phyloP scores from a whole-genome alignment of 2,888 invertebrate species.

The Luperina testacea region DNA sequence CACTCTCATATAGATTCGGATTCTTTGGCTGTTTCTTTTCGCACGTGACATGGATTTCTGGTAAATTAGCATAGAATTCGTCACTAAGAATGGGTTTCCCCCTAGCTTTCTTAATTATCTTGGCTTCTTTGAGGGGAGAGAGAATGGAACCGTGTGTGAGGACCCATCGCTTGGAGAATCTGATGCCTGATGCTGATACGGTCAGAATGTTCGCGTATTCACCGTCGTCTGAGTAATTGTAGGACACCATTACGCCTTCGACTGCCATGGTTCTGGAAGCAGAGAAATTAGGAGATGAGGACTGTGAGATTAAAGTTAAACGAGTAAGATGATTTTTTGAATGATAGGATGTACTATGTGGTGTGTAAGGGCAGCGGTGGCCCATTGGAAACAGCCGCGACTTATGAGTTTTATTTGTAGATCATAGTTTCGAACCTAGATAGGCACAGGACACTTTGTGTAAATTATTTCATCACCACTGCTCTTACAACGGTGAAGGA shows the following conservation, averaged over 20 bases:
- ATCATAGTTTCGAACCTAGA: not conserved
- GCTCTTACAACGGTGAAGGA: not conserved
- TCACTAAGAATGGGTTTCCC: constrained; percentile 84
- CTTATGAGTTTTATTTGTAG: not conserved
- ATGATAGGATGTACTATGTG: not conserved
- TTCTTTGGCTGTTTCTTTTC: constrained; percentile 76
- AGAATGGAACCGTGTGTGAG: constrained; percentile 89
- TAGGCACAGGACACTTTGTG: not conserved
- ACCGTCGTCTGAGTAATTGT: constrained; percentile 83
- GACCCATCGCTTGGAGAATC: constrained; percentile 88
- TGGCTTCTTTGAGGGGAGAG: constrained; percentile 84
- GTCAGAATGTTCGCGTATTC: constrained; percentile 87
- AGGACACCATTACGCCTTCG: constrained; percentile 88
- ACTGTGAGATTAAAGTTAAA: not conserved
- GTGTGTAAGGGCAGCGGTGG: not conserved
- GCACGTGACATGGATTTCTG: constrained; percentile 86
- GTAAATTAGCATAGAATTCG: constrained; percentile 84
- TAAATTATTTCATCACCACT: not conserved
- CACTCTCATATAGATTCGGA: constrained; percentile 75
- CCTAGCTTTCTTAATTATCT: constrained; percentile 79
- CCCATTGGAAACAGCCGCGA: not conserved
- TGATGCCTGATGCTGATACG: constrained; percentile 88
- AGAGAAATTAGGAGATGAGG: not conserved
- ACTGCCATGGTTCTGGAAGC: constrained; percentile 78
- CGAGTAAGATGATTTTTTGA: not conserved